phyloP scores from a whole-genome alignment of 2,797 vertebrate species.

The Microhierax caerulescens region DNA sequence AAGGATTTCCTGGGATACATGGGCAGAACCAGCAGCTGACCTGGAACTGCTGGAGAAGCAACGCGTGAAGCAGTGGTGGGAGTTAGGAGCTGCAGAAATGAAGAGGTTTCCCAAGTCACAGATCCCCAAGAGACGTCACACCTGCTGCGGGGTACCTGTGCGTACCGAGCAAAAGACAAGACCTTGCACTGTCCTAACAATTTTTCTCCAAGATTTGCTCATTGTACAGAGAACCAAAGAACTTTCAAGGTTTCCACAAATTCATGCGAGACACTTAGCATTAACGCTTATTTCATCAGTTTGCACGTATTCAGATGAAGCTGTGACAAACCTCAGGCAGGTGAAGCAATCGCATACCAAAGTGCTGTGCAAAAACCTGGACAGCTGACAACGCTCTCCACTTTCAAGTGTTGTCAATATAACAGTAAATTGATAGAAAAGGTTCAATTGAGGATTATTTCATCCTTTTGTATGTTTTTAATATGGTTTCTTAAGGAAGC shows the following conservation, averaged over 20 bases:
- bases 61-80: not conserved
- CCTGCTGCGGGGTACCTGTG: rapidly evolving
- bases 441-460: not conserved
- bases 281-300: not conserved
- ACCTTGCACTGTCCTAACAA: not conserved
- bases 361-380: not conserved
- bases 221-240: not conserved
- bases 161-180: not conserved
- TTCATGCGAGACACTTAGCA: not conserved
- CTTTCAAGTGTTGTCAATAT: not conserved
- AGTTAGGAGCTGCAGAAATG: not conserved
- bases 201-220: not conserved
- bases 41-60: not conserved
- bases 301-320: not conserved
- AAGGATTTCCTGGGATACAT: too few species aligned
- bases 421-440: not conserved
- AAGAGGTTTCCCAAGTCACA: not conserved
- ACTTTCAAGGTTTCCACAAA: not conserved
- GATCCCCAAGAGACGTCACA: not conserved
- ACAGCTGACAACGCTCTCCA: not conserved
- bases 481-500: not conserved
- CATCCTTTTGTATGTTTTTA: not conserved
- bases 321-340: not conserved
- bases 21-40: not conserved
- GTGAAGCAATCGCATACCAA: not conserved